These are phyloP conservation scores for Aphaenogaster ashmeadi DNA, from an alignment of 1,140 invertebrate species.

Conservation along the genomic window DNA sequence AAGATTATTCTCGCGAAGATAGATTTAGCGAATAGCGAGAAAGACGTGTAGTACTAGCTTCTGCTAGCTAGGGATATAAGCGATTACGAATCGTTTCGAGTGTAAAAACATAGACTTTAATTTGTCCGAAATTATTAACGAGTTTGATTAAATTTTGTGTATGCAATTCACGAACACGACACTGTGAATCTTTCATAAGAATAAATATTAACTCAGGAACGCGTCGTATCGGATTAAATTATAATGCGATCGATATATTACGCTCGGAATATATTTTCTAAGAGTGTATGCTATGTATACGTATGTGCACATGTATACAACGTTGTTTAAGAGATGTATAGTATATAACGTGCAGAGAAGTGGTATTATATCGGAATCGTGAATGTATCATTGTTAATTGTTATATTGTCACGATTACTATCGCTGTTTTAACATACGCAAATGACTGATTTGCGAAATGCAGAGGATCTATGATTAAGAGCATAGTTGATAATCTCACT, in stretches of 20 bases:
- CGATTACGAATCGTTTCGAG: neutral
- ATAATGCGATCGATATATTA: slow-evolving; percentile 68
- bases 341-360: slow-evolving; percentile 10
- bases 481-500: slow-evolving; percentile 18
- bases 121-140: slow-evolving; percentile 16
- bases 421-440: slow-evolving; percentile 64
- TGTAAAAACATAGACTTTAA: neutral
- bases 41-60: neutral
- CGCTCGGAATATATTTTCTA: slow-evolving; percentile 41
- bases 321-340: slow-evolving; percentile 22
- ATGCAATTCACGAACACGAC: neutral
- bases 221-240: slow-evolving; percentile 24
- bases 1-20: neutral
- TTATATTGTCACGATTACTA: slow-evolving; percentile 68
- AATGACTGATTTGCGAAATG: neutral
- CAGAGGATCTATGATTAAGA: slow-evolving; percentile 40
- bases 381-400: slow-evolving; percentile 62
- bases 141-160: neutral
- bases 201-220: slow-evolving; percentile 74
- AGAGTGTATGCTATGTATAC: slow-evolving; percentile 21
- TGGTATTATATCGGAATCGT: slow-evolving; percentile 27
- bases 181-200: slow-evolving; percentile 55
- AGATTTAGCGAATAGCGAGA: slow-evolving; percentile 9
- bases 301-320: slow-evolving; percentile 23
- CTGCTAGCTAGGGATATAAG: neutral